These are phyloP conservation scores for Sebastes hopkinsi DNA, from an alignment of 2,797 vertebrate species.

Conservation along the genomic window DNA sequence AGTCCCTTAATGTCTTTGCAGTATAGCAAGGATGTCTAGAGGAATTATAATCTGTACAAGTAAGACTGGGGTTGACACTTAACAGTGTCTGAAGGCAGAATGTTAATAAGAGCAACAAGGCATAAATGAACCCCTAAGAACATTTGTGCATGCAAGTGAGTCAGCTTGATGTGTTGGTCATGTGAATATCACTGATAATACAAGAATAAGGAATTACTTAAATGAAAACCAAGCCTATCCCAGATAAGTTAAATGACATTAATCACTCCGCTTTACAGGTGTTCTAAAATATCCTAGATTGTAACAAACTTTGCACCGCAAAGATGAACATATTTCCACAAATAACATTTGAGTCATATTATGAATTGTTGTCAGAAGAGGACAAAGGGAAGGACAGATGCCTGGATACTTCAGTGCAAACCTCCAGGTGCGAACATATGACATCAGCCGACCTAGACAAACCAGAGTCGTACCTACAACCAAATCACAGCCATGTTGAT, in stretches of 20 bases:
- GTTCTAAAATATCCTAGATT: background rate
- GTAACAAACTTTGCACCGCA: background rate
- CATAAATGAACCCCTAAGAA: constrained; percentile 6
- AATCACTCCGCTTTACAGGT: background rate
- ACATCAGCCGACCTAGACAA: background rate
- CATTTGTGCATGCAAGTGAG: background rate
- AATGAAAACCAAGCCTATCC: background rate
- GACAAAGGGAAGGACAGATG: background rate
- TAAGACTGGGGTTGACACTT: constrained; percentile 24
- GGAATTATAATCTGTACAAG: constrained; percentile 44
- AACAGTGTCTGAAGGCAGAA: constrained; percentile 9
- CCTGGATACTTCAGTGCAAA: background rate
- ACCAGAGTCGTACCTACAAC: background rate
- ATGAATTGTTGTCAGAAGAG: background rate
- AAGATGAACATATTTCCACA: background rate
- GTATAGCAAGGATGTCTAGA: constrained; percentile 46
- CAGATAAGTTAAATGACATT: background rate
- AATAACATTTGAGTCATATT: background rate
- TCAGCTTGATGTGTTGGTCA: background rate
- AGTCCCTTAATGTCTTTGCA: constrained; percentile 63
- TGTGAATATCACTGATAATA: background rate
- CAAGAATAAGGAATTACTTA: background rate
- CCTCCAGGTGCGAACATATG: background rate
- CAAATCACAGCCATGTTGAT: background rate
- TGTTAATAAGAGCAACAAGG: constrained; percentile 32